phyloP scores from a whole-genome alignment of 2,888 invertebrate genomes.

The Argyresthia albistria region DNA sequence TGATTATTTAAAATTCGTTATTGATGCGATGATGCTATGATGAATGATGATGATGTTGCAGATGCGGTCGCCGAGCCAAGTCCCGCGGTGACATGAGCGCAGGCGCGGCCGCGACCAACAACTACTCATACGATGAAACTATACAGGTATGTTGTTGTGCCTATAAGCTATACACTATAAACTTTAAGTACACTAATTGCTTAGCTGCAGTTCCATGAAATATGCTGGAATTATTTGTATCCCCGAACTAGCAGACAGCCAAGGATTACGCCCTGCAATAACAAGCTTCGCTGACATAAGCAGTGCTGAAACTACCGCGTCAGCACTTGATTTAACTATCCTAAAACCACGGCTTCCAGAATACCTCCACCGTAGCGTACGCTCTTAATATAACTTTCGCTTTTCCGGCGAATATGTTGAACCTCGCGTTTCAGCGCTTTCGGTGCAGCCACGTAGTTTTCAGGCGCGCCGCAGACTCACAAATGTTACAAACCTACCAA shows the following conservation, averaged over 20 bases:
- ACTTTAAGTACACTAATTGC: too few species aligned
- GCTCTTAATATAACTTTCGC: conserved; percentile 6
- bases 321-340: too few species aligned
- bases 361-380: background rate
- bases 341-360: too few species aligned
- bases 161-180: too few species aligned
- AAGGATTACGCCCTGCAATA: too few species aligned
- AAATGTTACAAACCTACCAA: conserved; percentile 16
- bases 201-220: too few species aligned
- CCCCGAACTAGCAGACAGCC: too few species aligned
- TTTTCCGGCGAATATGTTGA: conserved; percentile 12
- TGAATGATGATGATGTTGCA: conserved; percentile 14
- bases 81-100: conserved; percentile 50
- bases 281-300: too few species aligned
- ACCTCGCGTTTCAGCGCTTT: conserved; percentile 33
- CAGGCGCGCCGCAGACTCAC: conserved; percentile 27
- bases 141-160: conserved; percentile 46
- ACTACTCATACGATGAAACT: conserved; percentile 62
- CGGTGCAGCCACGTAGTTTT: conserved; percentile 30
- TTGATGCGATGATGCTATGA: background rate
- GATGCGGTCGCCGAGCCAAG: conserved; percentile 44
- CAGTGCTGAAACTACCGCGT: too few species aligned
- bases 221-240: too few species aligned
- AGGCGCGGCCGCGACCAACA: conserved; percentile 36
- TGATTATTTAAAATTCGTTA: too few species aligned